Evolutionary conservation across 2,113 vertebrate genomes (phyloP).

Genomic region (Ivindomyrus marchei): DNA sequence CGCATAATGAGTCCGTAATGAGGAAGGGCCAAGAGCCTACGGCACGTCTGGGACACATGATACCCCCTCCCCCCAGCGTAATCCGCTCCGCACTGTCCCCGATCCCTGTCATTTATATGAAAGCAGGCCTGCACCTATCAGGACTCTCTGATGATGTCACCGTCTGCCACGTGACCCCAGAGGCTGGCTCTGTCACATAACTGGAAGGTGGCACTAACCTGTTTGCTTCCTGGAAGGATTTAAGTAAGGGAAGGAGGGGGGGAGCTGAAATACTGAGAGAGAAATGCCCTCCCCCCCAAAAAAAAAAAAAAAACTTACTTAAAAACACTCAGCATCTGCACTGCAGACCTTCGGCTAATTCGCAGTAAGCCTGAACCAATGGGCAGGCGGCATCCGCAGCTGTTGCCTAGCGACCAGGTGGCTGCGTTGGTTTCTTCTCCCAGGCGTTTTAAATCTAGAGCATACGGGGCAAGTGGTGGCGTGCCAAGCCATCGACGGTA

Average conservation of each 20-base stretch:
- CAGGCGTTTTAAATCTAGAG: neutral
- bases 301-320: neutral
- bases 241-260: neutral
- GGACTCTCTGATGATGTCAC: neutral
- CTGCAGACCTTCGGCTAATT: conserved; percentile 3
- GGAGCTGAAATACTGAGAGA: neutral
- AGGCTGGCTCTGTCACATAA: neutral
- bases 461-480: neutral
- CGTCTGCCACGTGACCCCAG: neutral
- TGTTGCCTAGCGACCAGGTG: conserved; percentile 8
- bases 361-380: neutral
- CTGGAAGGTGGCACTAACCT: neutral
- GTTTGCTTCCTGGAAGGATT: neutral
- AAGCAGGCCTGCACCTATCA: neutral
- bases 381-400: neutral
- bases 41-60: neutral
- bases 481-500: neutral
- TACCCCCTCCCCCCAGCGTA: neutral
- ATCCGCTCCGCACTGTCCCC: neutral
- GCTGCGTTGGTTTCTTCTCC: neutral
- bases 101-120: neutral
- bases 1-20: conserved; percentile 13
- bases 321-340: conserved; percentile 9
- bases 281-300: no score
- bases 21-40: neutral